Conservation (phyloP, 2,113 vertebrate species). For the Emydura subglobosa region DNA sequence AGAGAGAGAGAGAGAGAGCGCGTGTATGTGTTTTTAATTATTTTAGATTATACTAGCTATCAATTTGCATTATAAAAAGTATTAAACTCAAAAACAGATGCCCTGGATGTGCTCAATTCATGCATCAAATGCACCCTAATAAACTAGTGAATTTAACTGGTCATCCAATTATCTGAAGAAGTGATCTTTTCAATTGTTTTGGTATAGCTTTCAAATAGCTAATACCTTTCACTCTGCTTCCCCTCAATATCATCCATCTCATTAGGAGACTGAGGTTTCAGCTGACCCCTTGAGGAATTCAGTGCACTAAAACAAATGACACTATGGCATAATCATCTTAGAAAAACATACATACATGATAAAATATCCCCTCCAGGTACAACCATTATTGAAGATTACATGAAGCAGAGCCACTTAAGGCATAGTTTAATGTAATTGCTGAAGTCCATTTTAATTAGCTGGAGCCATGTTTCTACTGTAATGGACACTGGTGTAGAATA, state of each 20-base stretch:
- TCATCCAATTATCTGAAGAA: neutral
- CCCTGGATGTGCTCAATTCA: neutral
- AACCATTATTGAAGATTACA: slow-evolving; percentile 16
- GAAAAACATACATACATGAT: neutral
- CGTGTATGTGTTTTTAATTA: neutral
- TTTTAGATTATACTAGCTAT: neutral
- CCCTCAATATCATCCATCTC: neutral
- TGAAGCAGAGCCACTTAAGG: neutral
- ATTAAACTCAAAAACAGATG: neutral
- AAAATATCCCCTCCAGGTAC: slow-evolving; percentile 8
- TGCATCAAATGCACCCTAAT: neutral
- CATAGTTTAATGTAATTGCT: slow-evolving; percentile 53
- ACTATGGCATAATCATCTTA: slow-evolving; percentile 10
- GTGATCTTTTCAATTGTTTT: neutral
- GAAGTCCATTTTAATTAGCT: slow-evolving; percentile 46
- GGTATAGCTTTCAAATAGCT: neutral
- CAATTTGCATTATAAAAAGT: neutral
- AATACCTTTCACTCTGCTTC: neutral
- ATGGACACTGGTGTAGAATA: slow-evolving; percentile 2
- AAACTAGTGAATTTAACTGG: slow-evolving; percentile 14
- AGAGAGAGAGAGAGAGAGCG: neutral
- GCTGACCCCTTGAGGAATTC: slow-evolving; percentile 13
- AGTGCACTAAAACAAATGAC: slow-evolving; percentile 31
- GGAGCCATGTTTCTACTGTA: slow-evolving; percentile 11
- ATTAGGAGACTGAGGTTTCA: neutral